phyloP scores from a whole-genome alignment of 2,888 invertebrate genomes.

The Taenaris catops region DNA sequence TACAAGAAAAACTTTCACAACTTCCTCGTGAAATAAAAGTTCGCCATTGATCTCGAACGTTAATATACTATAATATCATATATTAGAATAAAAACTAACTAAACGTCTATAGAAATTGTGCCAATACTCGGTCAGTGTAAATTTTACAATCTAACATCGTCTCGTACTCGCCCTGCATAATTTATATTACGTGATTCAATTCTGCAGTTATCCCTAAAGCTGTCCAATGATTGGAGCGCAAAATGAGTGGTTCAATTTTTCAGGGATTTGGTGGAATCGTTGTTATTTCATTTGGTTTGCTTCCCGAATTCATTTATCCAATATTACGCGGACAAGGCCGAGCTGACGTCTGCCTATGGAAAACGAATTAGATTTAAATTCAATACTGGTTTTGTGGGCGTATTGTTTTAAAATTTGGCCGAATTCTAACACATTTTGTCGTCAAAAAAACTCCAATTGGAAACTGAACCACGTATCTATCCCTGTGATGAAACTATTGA shows the following conservation, averaged over 20 bases:
- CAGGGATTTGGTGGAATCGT: constrained; percentile 13
- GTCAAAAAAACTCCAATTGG: neutral
- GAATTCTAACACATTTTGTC: neutral
- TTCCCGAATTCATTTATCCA: constrained; percentile 10
- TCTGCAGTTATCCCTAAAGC: constrained; percentile 5
- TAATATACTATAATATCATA: too few relatives aligned
- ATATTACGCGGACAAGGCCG: constrained; percentile 4
- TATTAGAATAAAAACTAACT: too few relatives aligned
- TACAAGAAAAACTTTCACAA: too few relatives aligned
- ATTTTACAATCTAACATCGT: neutral
- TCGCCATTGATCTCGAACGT: too few relatives aligned
- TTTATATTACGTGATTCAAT: constrained; percentile 9
- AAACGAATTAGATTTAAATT: constrained; percentile 11
- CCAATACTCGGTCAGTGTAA: too few relatives aligned
- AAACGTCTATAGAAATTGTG: too few relatives aligned
- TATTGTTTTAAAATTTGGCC: constrained; percentile 5
- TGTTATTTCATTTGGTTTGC: constrained; percentile 15
- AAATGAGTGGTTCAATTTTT: constrained; percentile 9
- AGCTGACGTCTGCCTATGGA: constrained; percentile 5
- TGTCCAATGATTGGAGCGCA: constrained; percentile 8
- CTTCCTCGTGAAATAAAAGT: too few relatives aligned
- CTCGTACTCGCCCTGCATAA: neutral
- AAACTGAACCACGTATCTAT: too few relatives aligned
- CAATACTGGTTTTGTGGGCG: constrained; percentile 6
- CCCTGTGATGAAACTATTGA: too few relatives aligned